Conservation (phyloP, 2,797 vertebrate species). For the Acanthopagrus latus region DNA sequence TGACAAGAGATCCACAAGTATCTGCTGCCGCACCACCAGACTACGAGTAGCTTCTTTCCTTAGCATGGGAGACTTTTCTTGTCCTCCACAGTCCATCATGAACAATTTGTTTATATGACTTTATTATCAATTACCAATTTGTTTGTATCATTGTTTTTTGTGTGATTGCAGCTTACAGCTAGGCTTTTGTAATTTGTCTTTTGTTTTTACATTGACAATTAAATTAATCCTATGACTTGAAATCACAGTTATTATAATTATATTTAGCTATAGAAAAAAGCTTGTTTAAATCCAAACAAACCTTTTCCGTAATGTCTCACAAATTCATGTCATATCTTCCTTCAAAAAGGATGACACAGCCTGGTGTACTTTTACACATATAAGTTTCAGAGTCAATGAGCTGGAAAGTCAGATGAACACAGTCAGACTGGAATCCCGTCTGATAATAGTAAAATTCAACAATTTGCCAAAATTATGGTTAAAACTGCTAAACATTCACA, state of each 20-base stretch:
- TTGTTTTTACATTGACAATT: too few species aligned
- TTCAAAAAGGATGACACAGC: conserved; percentile 30
- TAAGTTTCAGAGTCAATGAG: conserved; percentile 49
- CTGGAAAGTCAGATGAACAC: conserved; percentile 53
- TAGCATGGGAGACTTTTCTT: too few species aligned
- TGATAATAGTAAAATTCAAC: conserved; percentile 58
- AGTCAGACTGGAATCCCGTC: conserved; percentile 54
- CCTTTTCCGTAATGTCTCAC: conserved; percentile 10
- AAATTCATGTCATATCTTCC: conserved; percentile 26
- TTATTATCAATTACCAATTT: too few species aligned
- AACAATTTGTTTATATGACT: too few species aligned
- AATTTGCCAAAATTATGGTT: conserved; percentile 45
- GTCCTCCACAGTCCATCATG: too few species aligned
- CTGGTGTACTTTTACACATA: conserved; percentile 14
- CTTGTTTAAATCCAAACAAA: not conserved
- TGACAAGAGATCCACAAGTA: too few species aligned
- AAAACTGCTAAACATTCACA: conserved; percentile 59
- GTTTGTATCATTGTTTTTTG: too few species aligned
- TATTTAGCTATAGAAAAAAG: not conserved
- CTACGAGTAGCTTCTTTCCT: too few species aligned
- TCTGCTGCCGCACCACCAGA: too few species aligned
- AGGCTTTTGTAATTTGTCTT: too few species aligned
- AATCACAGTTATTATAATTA: not conserved
- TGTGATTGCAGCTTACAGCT: too few species aligned
- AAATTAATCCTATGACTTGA: not conserved